Base-by-base conservation (phyloP, 2,888 invertebrate genomes). In the Heliconius cydno region DNA sequence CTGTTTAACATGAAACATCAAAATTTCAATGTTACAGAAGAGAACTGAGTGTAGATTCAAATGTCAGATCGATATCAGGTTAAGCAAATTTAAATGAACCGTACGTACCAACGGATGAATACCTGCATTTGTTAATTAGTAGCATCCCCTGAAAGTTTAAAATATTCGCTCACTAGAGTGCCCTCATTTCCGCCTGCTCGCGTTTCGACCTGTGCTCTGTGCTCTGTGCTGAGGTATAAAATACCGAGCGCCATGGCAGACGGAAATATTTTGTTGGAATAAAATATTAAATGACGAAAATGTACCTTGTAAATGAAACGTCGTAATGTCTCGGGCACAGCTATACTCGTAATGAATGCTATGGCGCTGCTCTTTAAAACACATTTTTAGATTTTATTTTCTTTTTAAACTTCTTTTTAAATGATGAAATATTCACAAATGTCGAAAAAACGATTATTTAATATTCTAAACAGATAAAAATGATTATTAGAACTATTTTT, bases 41-140 rank as follows among this genome's bases (percentile, higher is more conserved):
- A 15, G 38, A 75, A 63, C 4, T 28, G 12, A 65, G 52, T 10
- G 34, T 46, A 75, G 19, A 46, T 68, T 75, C 38, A 41, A 74
- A 74, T 38, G 67, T 68, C 72, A 79, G 75, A 79, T 78, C 81
- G 71, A 81, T 81, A 79, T 77, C 70, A 67, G 75, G 68, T 74
- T 75, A 79, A 76, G 81, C 70, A 81, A 72, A 79, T 77, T 67
- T 80, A 79, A 81, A 81, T 82, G 76, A 81, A 78, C 57, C 76
- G 75, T 52, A 79, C 76, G 75, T 52, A 79, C 41, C 57, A 71
- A 57, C 75, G 78, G 75, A 57, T 77, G 76, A 78, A 81, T 79
- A 77, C 81, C 73, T 81, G 81, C 80, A 82, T 78, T 79, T 79
- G 79, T 79, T 82, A 82, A 82, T 82, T 82, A 82, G 82, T 82